These are phyloP conservation scores for Apogon talboti DNA, from an alignment of 2,797 vertebrate species.

Conservation along the genomic window DNA sequence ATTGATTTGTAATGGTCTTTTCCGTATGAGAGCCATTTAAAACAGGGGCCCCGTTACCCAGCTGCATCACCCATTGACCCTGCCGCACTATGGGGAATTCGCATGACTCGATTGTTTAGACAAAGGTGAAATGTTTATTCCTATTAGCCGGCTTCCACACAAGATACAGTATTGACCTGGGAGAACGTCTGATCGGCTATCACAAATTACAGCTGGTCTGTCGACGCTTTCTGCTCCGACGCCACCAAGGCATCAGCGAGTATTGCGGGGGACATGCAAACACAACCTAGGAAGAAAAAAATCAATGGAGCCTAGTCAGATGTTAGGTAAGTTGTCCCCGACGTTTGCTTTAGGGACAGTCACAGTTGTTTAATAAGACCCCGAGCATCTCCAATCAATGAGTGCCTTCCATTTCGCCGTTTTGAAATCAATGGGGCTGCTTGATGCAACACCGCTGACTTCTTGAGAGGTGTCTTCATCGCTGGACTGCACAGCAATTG, in stretches of 20 bases:
- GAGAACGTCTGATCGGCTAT: conserved; percentile 73
- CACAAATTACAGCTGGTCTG: conserved; percentile 76
- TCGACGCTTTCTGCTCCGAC: conserved; percentile 44
- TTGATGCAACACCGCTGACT: conserved; percentile 72
- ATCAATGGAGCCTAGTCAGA: conserved; percentile 85
- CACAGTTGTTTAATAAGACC: conserved; percentile 87
- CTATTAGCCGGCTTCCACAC: conserved; percentile 77
- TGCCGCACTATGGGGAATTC: conserved; percentile 69
- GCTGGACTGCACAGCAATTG: conserved; percentile 20
- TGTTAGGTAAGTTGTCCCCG: conserved; percentile 81
- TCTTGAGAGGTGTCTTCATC: conserved; percentile 67
- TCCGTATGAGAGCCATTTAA: conserved; percentile 66
- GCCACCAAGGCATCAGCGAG: conserved; percentile 51
- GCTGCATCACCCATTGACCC: conserved; percentile 72
- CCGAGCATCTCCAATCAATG: conserved; percentile 83
- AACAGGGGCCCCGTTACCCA: conserved; percentile 47
- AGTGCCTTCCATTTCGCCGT: conserved; percentile 71
- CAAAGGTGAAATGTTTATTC: conserved; percentile 86
- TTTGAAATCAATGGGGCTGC: conserved; percentile 79
- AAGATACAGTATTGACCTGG: conserved; percentile 78
- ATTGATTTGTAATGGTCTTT: conserved; percentile 66
- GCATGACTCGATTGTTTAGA: conserved; percentile 79
- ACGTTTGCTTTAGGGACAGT: conserved; percentile 80
- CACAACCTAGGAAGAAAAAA: conserved; percentile 66
- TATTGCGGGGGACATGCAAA: conserved; percentile 71